A percentile compares a stretch with the other conserved stretches of the same genome.
These are phyloP conservation scores for Pseudopipra pipra DNA, from an alignment of 2,113 vertebrate species.

Conservation along the genomic window DNA sequence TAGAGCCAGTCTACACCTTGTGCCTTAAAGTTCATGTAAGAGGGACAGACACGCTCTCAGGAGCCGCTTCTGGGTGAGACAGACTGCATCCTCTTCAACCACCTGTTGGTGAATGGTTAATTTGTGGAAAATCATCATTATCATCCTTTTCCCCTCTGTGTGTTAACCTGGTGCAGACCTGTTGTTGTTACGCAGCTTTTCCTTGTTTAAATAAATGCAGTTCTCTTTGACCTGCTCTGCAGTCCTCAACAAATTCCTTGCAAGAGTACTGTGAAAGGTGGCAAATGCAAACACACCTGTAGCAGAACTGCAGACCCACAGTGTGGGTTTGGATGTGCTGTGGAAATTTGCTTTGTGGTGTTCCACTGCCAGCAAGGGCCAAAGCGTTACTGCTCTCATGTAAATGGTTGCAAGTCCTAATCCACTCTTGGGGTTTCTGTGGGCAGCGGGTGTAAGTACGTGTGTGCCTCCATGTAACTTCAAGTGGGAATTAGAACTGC, in stretches of 20 bases:
- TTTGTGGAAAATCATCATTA: background rate
- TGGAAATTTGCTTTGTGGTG: background rate
- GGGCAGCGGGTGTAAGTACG: background rate
- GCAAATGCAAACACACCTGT: background rate
- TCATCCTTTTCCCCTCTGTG: background rate
- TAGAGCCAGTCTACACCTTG: background rate
- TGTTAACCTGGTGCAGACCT: background rate
- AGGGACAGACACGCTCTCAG: background rate
- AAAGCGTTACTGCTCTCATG: accelerated
- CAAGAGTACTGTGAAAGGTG: background rate
- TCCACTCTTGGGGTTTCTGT: background rate
- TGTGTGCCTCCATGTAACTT: background rate
- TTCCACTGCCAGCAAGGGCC: accelerated
- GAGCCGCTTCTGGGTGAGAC: background rate
- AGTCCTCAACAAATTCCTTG: background rate
- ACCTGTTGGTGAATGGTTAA: background rate
- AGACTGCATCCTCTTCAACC: background rate
- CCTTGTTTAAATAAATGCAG: background rate
- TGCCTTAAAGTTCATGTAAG: background rate
- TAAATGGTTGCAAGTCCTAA: background rate
- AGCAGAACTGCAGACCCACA: background rate
- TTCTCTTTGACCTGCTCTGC: background rate
- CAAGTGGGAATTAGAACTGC: background rate
- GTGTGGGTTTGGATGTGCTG: background rate
- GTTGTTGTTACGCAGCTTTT: background rate